Evolutionary conservation across 2,888 invertebrate genomes (phyloP).

Genomic region (Gymnosoma rotundatum): DNA sequence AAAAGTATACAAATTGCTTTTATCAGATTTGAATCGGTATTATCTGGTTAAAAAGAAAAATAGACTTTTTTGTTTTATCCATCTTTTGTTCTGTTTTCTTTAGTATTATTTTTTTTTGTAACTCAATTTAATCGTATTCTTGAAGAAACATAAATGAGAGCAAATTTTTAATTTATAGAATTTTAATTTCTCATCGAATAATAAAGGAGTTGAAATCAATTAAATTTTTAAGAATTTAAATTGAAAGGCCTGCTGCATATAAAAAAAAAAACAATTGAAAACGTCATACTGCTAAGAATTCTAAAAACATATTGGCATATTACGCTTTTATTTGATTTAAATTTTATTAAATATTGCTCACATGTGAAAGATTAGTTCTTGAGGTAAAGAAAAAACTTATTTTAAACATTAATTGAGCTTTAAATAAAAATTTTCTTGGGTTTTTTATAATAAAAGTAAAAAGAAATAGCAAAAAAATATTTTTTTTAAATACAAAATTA

Average conservation of each 20-base stretch:
- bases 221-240: slow-evolving; percentile 45
- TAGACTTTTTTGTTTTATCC: slow-evolving; percentile 24
- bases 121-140: slow-evolving; percentile 18
- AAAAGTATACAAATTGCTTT: slow-evolving; percentile 74
- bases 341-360: no score
- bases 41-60: slow-evolving; percentile 78
- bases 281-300: neutral
- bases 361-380: no score
- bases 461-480: no score
- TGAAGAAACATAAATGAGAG: slow-evolving; percentile 22
- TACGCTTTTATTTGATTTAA: neutral
- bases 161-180: slow-evolving; percentile 33
- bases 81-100: slow-evolving; percentile 1
- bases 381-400: no score
- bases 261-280: neutral
- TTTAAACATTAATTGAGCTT: no score
- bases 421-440: no score
- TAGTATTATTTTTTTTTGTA: slow-evolving; percentile 13
- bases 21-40: slow-evolving; percentile 80
- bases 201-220: slow-evolving; percentile 44
- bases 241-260: slow-evolving; percentile 1
- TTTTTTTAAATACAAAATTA: no score
- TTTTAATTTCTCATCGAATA: slow-evolving; percentile 31
- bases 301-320: neutral
- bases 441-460: no score